These are phyloP conservation scores for Acanthurus leucopareius DNA, from an alignment of 2,797 vertebrate species.

Conservation along the genomic window DNA sequence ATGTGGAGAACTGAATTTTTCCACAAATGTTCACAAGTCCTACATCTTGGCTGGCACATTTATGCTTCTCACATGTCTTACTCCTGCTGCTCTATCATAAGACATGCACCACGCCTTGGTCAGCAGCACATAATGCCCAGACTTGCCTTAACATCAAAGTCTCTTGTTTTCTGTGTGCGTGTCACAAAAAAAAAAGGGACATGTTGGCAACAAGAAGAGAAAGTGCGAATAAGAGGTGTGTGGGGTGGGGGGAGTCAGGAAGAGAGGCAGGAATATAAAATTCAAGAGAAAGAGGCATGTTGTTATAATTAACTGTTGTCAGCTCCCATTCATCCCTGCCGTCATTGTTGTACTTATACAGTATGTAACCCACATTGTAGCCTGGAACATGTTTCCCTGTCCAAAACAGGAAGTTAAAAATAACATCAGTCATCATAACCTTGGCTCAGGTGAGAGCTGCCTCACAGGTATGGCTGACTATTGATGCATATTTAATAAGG, in stretches of 20 bases:
- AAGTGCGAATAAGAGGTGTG: constrained; percentile 3
- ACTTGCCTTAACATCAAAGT: constrained; percentile 43
- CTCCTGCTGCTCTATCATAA: constrained; percentile 34
- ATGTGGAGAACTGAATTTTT: not conserved
- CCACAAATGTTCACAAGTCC: not conserved
- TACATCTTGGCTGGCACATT: constrained; percentile 3
- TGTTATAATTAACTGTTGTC: constrained; percentile 33
- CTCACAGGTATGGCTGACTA: constrained; percentile 70
- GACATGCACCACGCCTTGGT: constrained; percentile 8
- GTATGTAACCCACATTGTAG: constrained; percentile 12
- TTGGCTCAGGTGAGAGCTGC: constrained; percentile 73
- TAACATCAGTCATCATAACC: constrained; percentile 62
- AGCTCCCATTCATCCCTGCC: constrained; percentile 29
- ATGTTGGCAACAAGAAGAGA: constrained; percentile 51
- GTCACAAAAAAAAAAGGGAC: constrained; percentile 46
- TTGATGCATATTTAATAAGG: constrained; percentile 86
- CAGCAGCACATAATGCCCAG: constrained; percentile 17
- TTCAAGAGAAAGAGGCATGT: constrained; percentile 2
- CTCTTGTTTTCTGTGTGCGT: constrained; percentile 23
- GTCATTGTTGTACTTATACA: constrained; percentile 10
- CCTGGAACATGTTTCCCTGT: constrained; percentile 45
- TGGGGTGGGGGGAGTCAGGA: not conserved
- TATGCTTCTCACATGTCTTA: constrained; percentile 12
- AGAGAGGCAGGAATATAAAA: not conserved
- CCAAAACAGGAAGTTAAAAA: constrained; percentile 64